Percentiles rank a stretch among this genome's conserved stretches.
phyloP scores from a whole-genome alignment of 2,888 invertebrate genomes.

The Cheilosia soror region DNA sequence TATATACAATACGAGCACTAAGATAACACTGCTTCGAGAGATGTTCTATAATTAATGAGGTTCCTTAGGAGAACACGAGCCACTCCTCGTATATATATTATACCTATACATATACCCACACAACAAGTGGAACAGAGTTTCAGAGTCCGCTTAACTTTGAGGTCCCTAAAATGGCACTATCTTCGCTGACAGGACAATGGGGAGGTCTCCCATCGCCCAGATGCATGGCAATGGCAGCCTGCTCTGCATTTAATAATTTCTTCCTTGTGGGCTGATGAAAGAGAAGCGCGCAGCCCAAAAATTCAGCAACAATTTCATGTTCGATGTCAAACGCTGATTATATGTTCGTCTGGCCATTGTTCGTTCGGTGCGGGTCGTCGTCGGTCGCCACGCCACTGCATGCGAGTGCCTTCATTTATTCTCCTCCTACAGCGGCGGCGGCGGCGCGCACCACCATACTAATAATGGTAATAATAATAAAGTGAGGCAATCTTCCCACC shows the following conservation, averaged over 20 bases:
- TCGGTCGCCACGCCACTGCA: no score
- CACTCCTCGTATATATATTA: background rate
- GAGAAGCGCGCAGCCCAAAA: conserved; percentile 50
- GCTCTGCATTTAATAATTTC: conserved; percentile 58
- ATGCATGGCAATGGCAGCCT: conserved; percentile 1
- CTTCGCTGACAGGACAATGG: conserved; percentile 67
- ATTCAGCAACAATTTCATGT: conserved; percentile 66
- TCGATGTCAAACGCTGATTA: conserved; percentile 75
- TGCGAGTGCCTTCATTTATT: conserved; percentile 61
- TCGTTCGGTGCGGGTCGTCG: conserved; percentile 7
- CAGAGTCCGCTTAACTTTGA: conserved; percentile 41
- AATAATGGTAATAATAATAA: conserved; percentile 73
- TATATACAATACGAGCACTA: background rate
- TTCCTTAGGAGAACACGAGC: conserved; percentile 38
- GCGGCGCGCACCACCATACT: conserved; percentile 17
- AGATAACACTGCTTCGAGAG: background rate
- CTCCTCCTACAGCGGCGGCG: conserved; percentile 54
- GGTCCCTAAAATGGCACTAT: conserved; percentile 70
- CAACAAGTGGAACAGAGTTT: conserved; percentile 10
- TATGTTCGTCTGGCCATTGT: conserved; percentile 64
- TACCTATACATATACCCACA: conserved; percentile 31
- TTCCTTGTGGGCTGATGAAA: conserved; percentile 63
- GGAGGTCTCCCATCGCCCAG: conserved; percentile 33
- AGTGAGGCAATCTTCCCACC: conserved; percentile 69
- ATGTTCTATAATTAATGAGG: conserved; percentile 61